phyloP scores from a whole-genome alignment of 2,113 vertebrate species.

The Actinemys pallida region DNA sequence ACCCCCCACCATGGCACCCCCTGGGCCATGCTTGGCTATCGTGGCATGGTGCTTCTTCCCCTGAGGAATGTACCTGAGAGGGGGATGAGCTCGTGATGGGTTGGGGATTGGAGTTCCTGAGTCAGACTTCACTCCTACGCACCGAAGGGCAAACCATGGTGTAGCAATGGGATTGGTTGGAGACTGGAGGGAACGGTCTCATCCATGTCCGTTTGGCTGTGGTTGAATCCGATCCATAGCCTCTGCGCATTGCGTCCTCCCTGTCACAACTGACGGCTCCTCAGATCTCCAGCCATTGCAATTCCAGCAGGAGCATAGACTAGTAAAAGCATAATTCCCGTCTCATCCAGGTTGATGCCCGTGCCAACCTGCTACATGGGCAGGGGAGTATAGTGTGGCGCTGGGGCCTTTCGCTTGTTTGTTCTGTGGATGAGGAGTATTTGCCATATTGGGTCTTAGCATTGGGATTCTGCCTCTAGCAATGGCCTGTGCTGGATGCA shows the following conservation, averaged over 20 bases:
- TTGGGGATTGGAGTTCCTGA: accelerated
- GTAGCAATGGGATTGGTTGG: neutral
- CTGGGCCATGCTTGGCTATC: neutral
- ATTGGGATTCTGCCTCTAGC: neutral
- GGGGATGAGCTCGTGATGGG: no score
- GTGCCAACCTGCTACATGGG: neutral
- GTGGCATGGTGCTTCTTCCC: accelerated
- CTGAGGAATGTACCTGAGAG: neutral
- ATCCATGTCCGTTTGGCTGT: no score
- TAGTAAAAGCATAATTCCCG: neutral
- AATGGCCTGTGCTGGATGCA: neutral
- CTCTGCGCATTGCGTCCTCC: neutral
- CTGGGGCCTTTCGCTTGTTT: neutral
- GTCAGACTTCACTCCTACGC: neutral
- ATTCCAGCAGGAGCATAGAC: neutral
- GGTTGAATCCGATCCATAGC: neutral
- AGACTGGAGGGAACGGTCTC: neutral
- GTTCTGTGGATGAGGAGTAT: neutral
- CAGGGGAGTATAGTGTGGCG: neutral
- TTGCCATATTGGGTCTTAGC: neutral
- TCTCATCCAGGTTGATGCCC: neutral
- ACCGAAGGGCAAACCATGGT: neutral
- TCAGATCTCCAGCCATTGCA: neutral
- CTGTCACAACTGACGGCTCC: neutral
- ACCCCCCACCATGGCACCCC: neutral